Base-by-base conservation (phyloP, 1,140 invertebrate genomes). In the Bradynema listronoti region DNA sequence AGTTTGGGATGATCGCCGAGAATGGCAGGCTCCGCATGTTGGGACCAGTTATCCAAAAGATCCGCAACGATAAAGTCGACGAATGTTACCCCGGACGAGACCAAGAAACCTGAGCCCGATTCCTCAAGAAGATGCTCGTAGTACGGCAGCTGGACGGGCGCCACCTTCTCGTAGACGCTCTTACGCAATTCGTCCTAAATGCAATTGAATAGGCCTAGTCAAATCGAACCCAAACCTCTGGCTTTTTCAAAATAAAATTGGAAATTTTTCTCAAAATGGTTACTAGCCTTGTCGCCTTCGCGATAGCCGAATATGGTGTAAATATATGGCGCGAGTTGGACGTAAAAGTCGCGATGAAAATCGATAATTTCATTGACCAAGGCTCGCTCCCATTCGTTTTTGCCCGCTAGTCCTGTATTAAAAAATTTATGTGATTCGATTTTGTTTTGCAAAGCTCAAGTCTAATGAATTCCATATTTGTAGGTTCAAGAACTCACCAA, bases 381-480 rank as follows among this genome's bases (percentile, higher is more conserved):
- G 16, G 19, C 47, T 27, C 34, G 5, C 27, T 50, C 47, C 47
- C 47, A 50, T 5, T 50, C 16, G 34, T 25, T 50, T 5, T 29
- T 29, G 3, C 47, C 47, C 29, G 47, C 47, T n/a, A 50, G 27
- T 50, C 47, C 47, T 47, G n/a, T n/a, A n/a, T n/a, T n/a, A n/a
- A n/a, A n/a, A n/a, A n/a, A n/a, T n/a, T n/a, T n/a, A n/a, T n/a
- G n/a, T n/a, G n/a, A n/a, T n/a, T n/a, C n/a, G n/a, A n/a, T n/a
- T n/a, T n/a, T n/a, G n/a, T n/a, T n/a, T n/a, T n/a, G n/a, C n/a
- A n/a, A n/a, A n/a, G n/a, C n/a, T n/a, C n/a, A n/a, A n/a, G n/a
- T n/a, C n/a, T n/a, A n/a, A n/a, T n/a, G n/a, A n/a, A n/a, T n/a
- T n/a, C n/a, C n/a, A n/a, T n/a, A n/a, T n/a, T n/a, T n/a, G n/a